Evolutionary conservation across 2,113 vertebrate species (phyloP).

Genomic region (Sciurus niger): DNA sequence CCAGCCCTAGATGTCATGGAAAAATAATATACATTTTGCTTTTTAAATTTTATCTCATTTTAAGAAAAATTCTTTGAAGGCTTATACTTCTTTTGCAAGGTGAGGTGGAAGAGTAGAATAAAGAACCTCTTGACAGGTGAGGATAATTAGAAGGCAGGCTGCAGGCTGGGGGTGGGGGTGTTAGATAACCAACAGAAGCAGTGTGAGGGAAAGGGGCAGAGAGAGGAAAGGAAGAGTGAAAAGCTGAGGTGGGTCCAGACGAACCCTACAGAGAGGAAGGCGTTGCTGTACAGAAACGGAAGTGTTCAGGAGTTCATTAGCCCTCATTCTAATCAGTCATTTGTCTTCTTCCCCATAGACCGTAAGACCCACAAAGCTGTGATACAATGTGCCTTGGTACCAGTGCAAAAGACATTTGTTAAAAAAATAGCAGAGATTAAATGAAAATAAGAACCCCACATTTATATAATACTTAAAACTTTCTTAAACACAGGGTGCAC

Average conservation of each 20-base stretch:
- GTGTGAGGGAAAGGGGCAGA: background rate
- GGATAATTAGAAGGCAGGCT: background rate
- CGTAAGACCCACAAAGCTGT: background rate
- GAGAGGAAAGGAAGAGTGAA: background rate
- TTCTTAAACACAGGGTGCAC: background rate
- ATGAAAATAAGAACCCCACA: background rate
- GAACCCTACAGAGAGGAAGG: background rate
- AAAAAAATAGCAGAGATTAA: background rate
- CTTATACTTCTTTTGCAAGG: background rate
- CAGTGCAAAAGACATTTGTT: background rate
- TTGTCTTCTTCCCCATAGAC: background rate
- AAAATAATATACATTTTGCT: background rate
- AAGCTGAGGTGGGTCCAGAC: background rate
- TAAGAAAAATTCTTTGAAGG: background rate
- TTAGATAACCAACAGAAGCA: background rate
- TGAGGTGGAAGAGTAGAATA: background rate
- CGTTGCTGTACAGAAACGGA: background rate
- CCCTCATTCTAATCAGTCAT: background rate
- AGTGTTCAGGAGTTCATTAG: background rate
- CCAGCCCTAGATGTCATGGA: background rate
- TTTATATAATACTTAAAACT: background rate
- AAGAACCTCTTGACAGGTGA: background rate
- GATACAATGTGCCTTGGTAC: background rate
- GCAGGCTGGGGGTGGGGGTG: background rate
- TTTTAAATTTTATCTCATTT: slow-evolving; percentile 14